Base-by-base conservation (phyloP, 2,797 vertebrate species). In the Natrix natrix region DNA sequence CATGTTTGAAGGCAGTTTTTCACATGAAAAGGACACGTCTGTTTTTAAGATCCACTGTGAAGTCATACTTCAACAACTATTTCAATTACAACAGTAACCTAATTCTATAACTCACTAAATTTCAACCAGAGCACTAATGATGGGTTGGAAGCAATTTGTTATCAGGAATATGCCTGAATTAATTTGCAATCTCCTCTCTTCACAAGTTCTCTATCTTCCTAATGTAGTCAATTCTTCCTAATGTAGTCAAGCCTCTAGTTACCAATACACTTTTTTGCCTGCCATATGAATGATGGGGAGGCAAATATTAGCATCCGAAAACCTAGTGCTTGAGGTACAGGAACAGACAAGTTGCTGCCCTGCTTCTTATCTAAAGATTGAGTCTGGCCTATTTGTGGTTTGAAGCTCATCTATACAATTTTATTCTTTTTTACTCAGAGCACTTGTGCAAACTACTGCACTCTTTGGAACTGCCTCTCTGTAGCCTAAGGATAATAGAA, bases 11-110 rank as follows among this genome's bases (percentile, higher is more conserved):
- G 37, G 3, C 10, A 1, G 32, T 89, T 91, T 96, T 91, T 59
- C 37, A 88, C 8, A 13, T 28, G 91, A 90, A 93, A 93, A 94
- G 93, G 54, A 94, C 87, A 66, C 0, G 1, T 91, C 56, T 91
- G 93, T 95, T 96, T 95, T 52, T 7, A 92, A 66, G 92, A 89
- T 94, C 94, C 61, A 4, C 32, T 95, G 96, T 94, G 92, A 96
- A 83, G 5, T 83, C 4, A 48, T 83, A 24, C 22, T 83, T 48
- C 24, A 48, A 48, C 20, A 83, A 26, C 78, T 83, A 24, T 24
- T 83, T 83, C 43, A 83, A 48, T 24, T 83, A 83, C 20, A 88
- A 37, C 10, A 88, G 10, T 59, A 88, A 56, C 17, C 16, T 0
- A 10, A 60, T 32, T 78, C 48, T 52, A 28, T 16, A n/a, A 60